Percentiles rank a stretch among this genome's conserved stretches.
These are phyloP conservation scores for Ostrea denselamellosa DNA, from an alignment of 1,140 invertebrate genomes.

Conservation along the genomic window DNA sequence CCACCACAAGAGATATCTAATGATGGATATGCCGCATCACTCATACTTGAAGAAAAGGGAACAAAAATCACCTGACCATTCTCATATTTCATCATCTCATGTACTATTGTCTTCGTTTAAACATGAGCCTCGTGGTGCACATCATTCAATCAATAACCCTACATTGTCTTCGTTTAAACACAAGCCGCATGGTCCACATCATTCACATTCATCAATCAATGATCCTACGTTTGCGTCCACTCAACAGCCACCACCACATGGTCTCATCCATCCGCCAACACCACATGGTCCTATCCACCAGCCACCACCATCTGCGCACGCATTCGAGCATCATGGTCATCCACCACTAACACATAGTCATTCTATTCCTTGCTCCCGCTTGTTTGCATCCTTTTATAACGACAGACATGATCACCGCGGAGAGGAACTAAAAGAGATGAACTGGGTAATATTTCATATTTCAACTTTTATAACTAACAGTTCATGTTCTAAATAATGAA, in stretches of 20 bases:
- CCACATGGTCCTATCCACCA: too few species aligned
- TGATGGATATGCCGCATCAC: neutral
- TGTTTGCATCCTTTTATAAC: neutral
- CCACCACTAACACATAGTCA: neutral
- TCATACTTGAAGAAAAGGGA: neutral
- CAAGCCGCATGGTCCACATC: neutral
- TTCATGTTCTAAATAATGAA: neutral
- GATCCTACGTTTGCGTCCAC: too few species aligned
- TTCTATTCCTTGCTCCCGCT: neutral
- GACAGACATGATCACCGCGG: neutral
- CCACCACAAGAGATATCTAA: neutral
- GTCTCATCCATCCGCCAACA: too few species aligned
- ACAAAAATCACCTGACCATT: neutral
- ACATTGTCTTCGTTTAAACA: neutral
- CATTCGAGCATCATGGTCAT: neutral
- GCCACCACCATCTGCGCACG: too few species aligned
- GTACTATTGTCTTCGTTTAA: neutral
- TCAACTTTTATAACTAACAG: too few species aligned
- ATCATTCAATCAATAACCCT: neutral
- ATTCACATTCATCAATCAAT: too few species aligned
- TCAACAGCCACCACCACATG: too few species aligned
- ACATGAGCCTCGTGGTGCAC: neutral
- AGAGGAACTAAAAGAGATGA: neutral
- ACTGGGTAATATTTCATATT: neutral
- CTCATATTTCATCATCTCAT: neutral